Evolutionary conservation across 1,140 invertebrate species (phyloP), one percentile per base, ranked within the genome.

Genomic region (Drosophila kanapiae): DNA sequence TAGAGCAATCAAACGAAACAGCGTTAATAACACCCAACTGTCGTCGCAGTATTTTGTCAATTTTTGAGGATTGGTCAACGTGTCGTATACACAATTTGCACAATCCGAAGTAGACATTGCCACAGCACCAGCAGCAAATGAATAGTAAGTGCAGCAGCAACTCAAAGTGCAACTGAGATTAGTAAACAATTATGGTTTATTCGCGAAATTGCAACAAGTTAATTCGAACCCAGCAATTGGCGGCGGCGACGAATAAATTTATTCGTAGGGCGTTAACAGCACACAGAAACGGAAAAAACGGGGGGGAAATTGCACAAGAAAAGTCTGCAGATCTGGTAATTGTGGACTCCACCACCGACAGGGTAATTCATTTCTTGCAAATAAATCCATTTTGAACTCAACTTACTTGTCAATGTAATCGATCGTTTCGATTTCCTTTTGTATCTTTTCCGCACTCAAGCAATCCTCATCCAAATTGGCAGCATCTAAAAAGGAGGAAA

Each of bases 381-480:
- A 77, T 49, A 54, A 64, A 48, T 38, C 14, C 16, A 37, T 57
- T 57, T 67, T 56, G 27, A 38, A 38, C 13, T 48, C 6, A 60
- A 92, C 91, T 92, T 56, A 92, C 91, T 92, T 92, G 80, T 92
- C 87, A 70, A 91, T 90, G 75, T 90, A 91, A 77, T 92, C 91
- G 82, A 92, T 92, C 69, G 91, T 69, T 70, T 92, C 91, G 54
- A 92, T 81, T 87, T 92, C 87, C 68, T 92, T 92, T 79, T 91
- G 82, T 7, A 91, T 78, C 71, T 92, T 92, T 45, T 83, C 80
- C 71, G 86, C 91, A 37, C 80, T 67, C 14, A 79, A 53, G 29
- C 78, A 84, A 9, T 75, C 53, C 54, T 75, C 48, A 43, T 80
- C 82, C 40, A 53, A 51, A n/a, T 76, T 80, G 54, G 75, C 75